Base-by-base conservation (phyloP, 2,888 invertebrate species). In the Onthophagus sagittarius region DNA sequence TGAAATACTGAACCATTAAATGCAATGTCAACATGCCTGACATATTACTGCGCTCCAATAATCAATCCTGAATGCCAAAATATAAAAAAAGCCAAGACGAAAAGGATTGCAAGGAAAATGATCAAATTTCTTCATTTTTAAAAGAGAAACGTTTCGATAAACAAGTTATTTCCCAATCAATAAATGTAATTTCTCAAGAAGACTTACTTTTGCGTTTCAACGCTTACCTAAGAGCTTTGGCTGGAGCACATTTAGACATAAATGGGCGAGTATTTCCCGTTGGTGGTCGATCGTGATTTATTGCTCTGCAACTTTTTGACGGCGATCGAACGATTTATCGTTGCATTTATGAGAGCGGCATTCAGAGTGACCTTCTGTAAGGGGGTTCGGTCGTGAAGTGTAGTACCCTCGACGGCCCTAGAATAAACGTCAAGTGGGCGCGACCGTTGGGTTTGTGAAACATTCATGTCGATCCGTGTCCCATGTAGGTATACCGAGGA, bases 301-400 rank as follows among this genome's bases (percentile, higher is more conserved):
- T 67, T 67, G 67, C 67, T 6, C 5, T 32, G 67, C 9, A 15
- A 67, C 67, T 67, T 67, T 67, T 67, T 23, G 32, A n/a, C 15
- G 67, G 67, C 67, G 23, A 67, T 67, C 23, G 67, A 67, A 67
- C 15, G 67, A 67, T 67, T 67, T 67, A 67, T 67, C 67, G 67
- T 67, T 67, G 67, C 67, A 67, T 67, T 67, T 67, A 67, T 67
- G 67, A 67, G 67, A 31, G 31, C 67, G 67, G 67, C 67, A 67
- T 67, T 67, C 67, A 67, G 67, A 67, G 32, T 67, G 67, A 67
- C 67, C 67, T 67, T 67, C 67, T 23, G 32, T 23, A 67, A 32
- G 67, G 23, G 15, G 67, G 67, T 15, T 15, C 31, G 15, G n/a
- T 23, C 31, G 23, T 67, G 31, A 67, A 67, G 67, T 67, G 31